Evolutionary conservation across 1,140 invertebrate genomes (phyloP), one percentile per base, ranked within the genome.

Genomic region (Cherax destructor): DNA sequence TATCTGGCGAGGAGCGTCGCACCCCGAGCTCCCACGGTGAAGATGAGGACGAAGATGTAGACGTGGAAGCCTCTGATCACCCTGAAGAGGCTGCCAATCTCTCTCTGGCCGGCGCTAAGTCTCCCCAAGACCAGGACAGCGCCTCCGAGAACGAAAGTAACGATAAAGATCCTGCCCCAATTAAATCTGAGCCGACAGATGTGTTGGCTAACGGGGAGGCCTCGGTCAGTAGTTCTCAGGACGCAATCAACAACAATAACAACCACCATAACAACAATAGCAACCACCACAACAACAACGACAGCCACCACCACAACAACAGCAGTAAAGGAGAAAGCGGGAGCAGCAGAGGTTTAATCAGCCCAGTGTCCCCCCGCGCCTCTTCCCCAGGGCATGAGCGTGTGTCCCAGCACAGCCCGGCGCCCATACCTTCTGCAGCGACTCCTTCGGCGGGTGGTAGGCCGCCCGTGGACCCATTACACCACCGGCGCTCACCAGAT

Each of bases 11-110:
- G 13, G 86, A 74, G 41, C 91, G 30, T 59, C 83, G 72, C 50
- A 84, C 65, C 47, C 88, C 65, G 30, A 79, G 18, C 83, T 80
- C 52, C 30, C 83, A 52, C 52, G 92, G 80, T 11, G 90, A 93
- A 65, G 91, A 91, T 2, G 87, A 95, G 80, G 95, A 95, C 41
- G 77, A 86, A 50, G 86, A 91, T 4, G 86, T 83, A 49, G 72
- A 76, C 93, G 87, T 88, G 3, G 87, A 88, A 24, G 87, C 87
- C 9, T 72, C 87, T 1, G 87, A 88, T 18, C 78, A 81, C 24
- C 87, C 61, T 1, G 87, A 88, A 6, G 87, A 88, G 78, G 61
- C 79, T 21, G 61, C 79, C 85, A 74, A 74, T 11, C 69, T 74
- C 1, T 30, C 69, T n/a, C 6, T 74, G 7, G 69, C n/a, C n/a